Base-by-base conservation (phyloP, 2,797 vertebrate species). In the Zenarchopterus dispar region DNA sequence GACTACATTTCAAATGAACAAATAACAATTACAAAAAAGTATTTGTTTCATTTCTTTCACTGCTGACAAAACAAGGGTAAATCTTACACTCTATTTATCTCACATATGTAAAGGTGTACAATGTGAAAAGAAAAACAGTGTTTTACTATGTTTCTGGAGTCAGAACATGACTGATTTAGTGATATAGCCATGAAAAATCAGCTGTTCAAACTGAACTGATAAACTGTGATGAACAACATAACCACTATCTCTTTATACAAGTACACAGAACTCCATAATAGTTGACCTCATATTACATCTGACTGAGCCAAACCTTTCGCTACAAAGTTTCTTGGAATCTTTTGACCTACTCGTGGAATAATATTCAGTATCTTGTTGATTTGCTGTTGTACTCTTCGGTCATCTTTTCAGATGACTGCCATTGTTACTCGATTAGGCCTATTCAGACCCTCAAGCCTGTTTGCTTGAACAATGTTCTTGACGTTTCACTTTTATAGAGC, bases 231-330 rank as follows among this genome's bases (percentile, higher is more conserved):
- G 36, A 39, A 39, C 36, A 39, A 5, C 36, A 39, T 15, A 39
- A 3, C 11, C 15, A 16, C 5, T 15, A 5, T 70, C 42, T 65
- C 55, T 68, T 33, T 77, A 57, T 51, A 70, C 75, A 59, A 54
- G 70, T 49, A 63, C 43, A 72, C 31, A 62, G 49, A 66, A 39
- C 62, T 72, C 59, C 54, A 44, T 31, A n/a, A 50, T 62, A 54
- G 31, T 66, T 78, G 73, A 44, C 62, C 56, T 61, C 39, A 62
- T n/a, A 17, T 85, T 88, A 67, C 78, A 81, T 85, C 73, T 80
- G 13, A 15, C 18, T 41, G 31, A 54, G 17, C 60, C 16, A 70
- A 75, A 68, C 23, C 63, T 58, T 69, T 68, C 6, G 53, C 33
- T 50, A 41, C 62, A 17, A 64, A 57, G 24, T 59, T 8, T 72